Percentiles rank a stretch among this genome's conserved stretches.
Evolutionary conservation across 2,113 vertebrate genomes (phyloP).

Genomic region (Epinephelus cyanopodus): DNA sequence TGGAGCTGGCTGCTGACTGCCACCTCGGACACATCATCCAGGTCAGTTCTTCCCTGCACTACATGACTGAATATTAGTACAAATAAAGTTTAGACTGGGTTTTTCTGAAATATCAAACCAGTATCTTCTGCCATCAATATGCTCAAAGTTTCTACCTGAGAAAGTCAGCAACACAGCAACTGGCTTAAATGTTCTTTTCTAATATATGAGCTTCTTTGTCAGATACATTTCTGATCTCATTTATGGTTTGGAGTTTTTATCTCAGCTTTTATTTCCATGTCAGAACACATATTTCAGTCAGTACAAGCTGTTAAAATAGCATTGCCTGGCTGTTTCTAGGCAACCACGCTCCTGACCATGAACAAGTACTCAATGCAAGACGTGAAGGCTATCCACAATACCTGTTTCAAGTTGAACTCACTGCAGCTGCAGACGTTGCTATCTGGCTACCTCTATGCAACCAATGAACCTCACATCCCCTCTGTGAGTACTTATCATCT

Average conservation of each 20-base stretch:
- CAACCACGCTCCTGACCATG: conserved; percentile 94
- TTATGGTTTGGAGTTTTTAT: neutral
- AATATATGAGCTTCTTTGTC: neutral
- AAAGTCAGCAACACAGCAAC: neutral
- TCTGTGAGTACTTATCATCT: conserved; percentile 81
- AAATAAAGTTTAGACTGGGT: neutral
- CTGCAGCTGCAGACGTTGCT: conserved; percentile 90
- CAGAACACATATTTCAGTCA: conserved; percentile 3
- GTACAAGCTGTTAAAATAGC: conserved; percentile 46
- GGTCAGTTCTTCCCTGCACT: conserved; percentile 69
- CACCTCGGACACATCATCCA: conserved; percentile 93
- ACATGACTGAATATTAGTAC: neutral
- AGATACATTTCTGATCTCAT: neutral
- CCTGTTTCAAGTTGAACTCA: conserved; percentile 95
- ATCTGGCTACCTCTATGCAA: conserved; percentile 89
- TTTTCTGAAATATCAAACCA: neutral
- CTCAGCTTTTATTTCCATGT: neutral
- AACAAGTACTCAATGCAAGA: conserved; percentile 90
- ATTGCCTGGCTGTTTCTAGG: conserved; percentile 80
- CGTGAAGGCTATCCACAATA: conserved; percentile 87
- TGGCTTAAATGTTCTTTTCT: neutral
- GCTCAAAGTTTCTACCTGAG: neutral
- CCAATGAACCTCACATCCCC: conserved; percentile 90
- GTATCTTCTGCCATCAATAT: neutral
- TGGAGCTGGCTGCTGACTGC: conserved; percentile 95